A percentile compares a stretch with the other conserved stretches of the same genome.
phyloP scores from a whole-genome alignment of 1,140 invertebrate species.

The Bombus confusus region DNA sequence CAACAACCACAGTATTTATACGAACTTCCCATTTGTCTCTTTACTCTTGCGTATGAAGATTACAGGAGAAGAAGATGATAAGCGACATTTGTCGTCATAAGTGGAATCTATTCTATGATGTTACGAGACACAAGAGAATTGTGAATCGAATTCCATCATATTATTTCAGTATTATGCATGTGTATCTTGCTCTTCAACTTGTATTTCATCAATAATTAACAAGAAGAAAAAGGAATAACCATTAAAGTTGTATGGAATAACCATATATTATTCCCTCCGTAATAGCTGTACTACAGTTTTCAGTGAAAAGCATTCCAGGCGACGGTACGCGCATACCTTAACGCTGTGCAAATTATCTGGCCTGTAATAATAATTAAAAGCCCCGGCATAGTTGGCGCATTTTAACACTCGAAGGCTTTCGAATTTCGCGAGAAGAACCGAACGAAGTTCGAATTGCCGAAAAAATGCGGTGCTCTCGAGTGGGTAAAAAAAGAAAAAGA shows the following conservation, averaged over 20 bases:
- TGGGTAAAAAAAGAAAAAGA: neutral
- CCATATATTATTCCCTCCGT: neutral
- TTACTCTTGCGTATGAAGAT: too few relatives aligned
- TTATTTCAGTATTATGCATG: too few relatives aligned
- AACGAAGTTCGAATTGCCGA: neutral
- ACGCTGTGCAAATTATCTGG: neutral
- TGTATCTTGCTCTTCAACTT: neutral
- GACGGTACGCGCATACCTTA: neutral
- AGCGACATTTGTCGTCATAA: too few relatives aligned
- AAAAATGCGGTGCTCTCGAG: neutral
- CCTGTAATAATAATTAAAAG: neutral
- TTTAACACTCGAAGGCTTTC: too few relatives aligned
- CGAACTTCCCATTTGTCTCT: too few relatives aligned
- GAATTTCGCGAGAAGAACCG: neutral
- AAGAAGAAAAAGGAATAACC: neutral
- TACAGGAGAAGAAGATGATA: too few relatives aligned
- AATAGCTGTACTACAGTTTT: neutral
- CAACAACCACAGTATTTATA: too few relatives aligned
- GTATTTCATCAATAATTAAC: neutral
- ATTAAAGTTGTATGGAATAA: too few relatives aligned
- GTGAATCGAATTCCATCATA: too few relatives aligned
- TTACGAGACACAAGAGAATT: too few relatives aligned
- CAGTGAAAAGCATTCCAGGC: neutral
- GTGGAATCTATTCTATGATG: too few relatives aligned
- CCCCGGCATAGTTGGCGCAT: too few relatives aligned